Evolutionary conservation across 2,113 vertebrate species (phyloP).

Genomic region (Heterotilapia buettikoferi): DNA sequence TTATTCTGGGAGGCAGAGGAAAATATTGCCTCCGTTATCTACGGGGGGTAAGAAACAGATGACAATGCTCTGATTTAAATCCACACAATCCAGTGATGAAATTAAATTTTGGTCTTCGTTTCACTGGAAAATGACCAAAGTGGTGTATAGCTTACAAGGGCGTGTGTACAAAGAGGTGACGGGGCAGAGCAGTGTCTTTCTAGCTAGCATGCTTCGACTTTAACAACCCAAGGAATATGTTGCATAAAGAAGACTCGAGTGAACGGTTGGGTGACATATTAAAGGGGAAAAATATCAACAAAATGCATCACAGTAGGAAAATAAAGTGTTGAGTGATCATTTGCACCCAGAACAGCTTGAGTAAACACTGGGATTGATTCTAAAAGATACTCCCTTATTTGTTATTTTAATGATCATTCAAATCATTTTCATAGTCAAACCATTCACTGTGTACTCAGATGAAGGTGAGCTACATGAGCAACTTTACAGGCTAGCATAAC

Average conservation of each 20-base stretch:
- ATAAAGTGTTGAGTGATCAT: background rate
- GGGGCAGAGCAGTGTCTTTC: background rate
- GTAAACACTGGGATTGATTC: background rate
- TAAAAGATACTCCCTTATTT: background rate
- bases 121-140: conserved; percentile 4
- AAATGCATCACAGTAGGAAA: background rate
- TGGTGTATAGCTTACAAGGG: background rate
- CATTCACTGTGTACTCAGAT: background rate
- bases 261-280: background rate
- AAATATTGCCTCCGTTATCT: conserved; percentile 38
- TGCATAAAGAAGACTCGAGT: background rate
- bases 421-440: background rate
- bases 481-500: background rate
- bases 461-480: background rate
- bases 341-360: background rate
- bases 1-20: conserved; percentile 37
- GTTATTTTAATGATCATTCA: background rate
- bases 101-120: conserved; percentile 20
- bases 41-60: conserved; percentile 16
- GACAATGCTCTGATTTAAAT: conserved; percentile 50
- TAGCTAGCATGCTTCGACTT: background rate
- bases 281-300: background rate
- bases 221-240: background rate
- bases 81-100: conserved; percentile 17
- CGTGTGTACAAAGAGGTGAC: background rate